phyloP scores from a whole-genome alignment of 53 echinoderm and acorn worm genomes.

The Patiria pectinifera region DNA sequence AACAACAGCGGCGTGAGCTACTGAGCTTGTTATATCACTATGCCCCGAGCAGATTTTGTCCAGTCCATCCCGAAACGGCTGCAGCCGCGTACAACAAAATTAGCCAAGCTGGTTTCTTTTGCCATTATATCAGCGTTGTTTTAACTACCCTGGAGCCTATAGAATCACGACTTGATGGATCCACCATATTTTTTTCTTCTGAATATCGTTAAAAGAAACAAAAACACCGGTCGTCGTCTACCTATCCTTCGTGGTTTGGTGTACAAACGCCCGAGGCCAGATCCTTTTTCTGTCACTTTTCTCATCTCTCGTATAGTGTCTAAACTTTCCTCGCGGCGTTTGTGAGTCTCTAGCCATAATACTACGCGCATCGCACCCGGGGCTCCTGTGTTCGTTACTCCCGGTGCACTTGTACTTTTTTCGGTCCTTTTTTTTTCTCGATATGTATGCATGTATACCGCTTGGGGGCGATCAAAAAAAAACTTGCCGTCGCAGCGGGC shows the following conservation, averaged over 20 bases:
- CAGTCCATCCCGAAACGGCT: not conserved
- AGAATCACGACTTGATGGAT: not conserved
- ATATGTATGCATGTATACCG: not conserved
- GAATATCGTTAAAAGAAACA: not conserved
- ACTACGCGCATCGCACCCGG: conserved; percentile 1
- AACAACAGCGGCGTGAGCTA: not conserved
- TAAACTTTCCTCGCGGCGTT: conserved; percentile 25
- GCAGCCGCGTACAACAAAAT: not conserved
- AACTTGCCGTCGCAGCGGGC: conserved; percentile 20
- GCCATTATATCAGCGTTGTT: not conserved
- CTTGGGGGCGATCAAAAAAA: conserved; percentile 3
- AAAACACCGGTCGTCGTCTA: not conserved
- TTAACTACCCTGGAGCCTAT: conserved; percentile 7
- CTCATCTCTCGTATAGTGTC: conserved; percentile 2
- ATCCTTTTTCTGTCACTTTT: not conserved
- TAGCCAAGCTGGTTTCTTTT: conserved; percentile 1
- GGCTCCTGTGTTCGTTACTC: conserved; percentile 32
- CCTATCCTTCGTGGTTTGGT: conserved; percentile 10
- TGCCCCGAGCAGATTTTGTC: not conserved
- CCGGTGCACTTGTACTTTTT: conserved; percentile 50
- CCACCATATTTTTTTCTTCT: not conserved
- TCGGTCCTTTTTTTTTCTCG: not conserved
- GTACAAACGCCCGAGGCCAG: conserved; percentile 31
- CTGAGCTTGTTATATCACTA: not conserved
- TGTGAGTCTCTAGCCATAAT: not conserved